Conservation (phyloP, 2,888 invertebrate genomes). For the Lasioglossum morio region DNA sequence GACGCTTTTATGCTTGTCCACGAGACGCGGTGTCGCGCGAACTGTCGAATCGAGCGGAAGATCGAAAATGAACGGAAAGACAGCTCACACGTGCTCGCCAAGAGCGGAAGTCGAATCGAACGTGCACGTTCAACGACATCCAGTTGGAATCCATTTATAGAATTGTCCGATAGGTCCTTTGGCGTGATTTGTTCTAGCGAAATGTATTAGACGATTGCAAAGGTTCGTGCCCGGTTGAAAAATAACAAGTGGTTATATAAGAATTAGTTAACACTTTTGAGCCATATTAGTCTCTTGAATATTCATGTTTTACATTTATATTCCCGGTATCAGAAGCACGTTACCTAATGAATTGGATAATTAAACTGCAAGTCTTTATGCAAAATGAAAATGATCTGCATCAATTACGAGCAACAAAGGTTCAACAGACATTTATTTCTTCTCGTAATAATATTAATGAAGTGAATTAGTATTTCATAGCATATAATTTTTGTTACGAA, state of each 20-base stretch:
- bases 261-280: too few species aligned
- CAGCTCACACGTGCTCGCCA: slow-evolving; percentile 52
- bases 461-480: too few species aligned
- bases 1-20: slow-evolving; percentile 26
- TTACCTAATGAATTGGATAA: too few species aligned
- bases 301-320: too few species aligned
- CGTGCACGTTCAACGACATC: slow-evolving; percentile 54
- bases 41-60: not conserved
- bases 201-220: not conserved
- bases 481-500: too few species aligned
- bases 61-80: slow-evolving; percentile 35
- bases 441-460: too few species aligned
- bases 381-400: too few species aligned
- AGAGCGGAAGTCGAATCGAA: slow-evolving; percentile 56
- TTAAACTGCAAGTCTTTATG: too few species aligned
- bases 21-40: not conserved
- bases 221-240: not conserved
- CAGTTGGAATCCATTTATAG: slow-evolving; percentile 28
- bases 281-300: too few species aligned
- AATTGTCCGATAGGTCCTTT: not conserved
- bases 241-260: not conserved
- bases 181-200: not conserved
- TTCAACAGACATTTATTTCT: too few species aligned
- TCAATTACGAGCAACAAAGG: too few species aligned
- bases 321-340: too few species aligned